A percentile compares a stretch with the other conserved stretches of the same genome.
phyloP scores from a whole-genome alignment of 2,888 invertebrate species.

The Synanthedon tipuliformis region DNA sequence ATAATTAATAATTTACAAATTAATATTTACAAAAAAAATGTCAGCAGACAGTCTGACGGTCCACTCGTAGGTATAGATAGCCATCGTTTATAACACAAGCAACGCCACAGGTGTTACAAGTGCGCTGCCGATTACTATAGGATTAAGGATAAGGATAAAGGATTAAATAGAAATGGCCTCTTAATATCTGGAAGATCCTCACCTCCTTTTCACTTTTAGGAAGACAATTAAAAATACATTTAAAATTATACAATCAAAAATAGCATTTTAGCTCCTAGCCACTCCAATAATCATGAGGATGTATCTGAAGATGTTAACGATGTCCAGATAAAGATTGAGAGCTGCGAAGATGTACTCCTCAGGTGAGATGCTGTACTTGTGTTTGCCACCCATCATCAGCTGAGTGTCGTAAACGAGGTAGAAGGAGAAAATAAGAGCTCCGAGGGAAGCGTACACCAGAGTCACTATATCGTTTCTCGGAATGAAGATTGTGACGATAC shows the following conservation, averaged over 20 bases:
- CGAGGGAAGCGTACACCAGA: conserved; percentile 84
- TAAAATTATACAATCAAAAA: neutral
- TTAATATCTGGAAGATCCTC: too few relatives aligned
- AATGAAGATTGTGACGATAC: conserved; percentile 77
- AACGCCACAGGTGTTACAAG: too few relatives aligned
- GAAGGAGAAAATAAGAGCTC: conserved; percentile 88
- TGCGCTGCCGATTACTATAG: too few relatives aligned
- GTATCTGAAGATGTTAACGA: conserved; percentile 90
- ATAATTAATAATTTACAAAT: too few relatives aligned
- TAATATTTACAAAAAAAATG: too few relatives aligned
- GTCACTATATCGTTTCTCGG: conserved; percentile 69
- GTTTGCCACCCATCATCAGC: conserved; percentile 89
- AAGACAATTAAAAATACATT: neutral
- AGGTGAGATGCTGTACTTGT: conserved; percentile 90
- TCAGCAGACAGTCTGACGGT: too few relatives aligned
- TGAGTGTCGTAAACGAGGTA: conserved; percentile 95
- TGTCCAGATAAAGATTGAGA: conserved; percentile 88
- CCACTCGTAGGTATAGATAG: too few relatives aligned
- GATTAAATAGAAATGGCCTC: too few relatives aligned
- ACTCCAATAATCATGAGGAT: conserved; percentile 82
- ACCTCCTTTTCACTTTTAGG: too few relatives aligned
- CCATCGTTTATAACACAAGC: too few relatives aligned
- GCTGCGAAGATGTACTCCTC: conserved; percentile 96
- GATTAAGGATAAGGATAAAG: too few relatives aligned
- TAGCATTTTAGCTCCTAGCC: conserved; percentile 29